Evolutionary conservation across 2,888 invertebrate genomes (phyloP).

Genomic region (Philereme transversata): DNA sequence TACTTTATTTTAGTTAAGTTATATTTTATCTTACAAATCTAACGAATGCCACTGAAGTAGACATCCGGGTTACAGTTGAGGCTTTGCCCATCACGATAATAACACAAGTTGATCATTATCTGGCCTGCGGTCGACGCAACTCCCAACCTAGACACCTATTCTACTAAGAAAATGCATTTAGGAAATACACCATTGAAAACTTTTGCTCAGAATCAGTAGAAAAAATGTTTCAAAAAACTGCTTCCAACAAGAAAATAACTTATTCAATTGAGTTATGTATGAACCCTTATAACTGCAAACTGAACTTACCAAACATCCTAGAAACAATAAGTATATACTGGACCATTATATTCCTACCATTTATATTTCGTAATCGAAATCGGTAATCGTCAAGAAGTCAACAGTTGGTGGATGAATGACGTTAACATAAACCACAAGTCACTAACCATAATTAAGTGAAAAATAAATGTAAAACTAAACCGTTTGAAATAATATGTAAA

Average conservation of each 20-base stretch:
- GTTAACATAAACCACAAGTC: not conserved
- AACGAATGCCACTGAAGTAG: constrained; percentile 14
- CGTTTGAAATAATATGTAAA: not conserved
- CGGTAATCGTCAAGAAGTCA: too few species aligned
- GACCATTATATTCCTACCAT: too few species aligned
- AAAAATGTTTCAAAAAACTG: not conserved
- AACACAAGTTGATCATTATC: constrained; percentile 51
- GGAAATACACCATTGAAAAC: not conserved
- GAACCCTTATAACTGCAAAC: too few species aligned
- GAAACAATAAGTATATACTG: too few species aligned
- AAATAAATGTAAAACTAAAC: not conserved
- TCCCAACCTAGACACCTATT: constrained; percentile 1
- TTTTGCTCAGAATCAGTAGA: not conserved
- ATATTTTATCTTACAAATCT: constrained; percentile 10
- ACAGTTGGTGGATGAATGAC: too few species aligned
- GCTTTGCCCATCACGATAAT: constrained; percentile 60
- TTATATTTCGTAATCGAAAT: too few species aligned
- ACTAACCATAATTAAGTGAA: not conserved
- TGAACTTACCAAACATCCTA: too few species aligned
- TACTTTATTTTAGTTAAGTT: not conserved
- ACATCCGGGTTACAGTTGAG: constrained; percentile 30
- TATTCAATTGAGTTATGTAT: too few species aligned
- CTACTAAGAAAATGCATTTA: not conserved
- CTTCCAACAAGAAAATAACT: not conserved
- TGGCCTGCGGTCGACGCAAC: constrained; percentile 28